These are phyloP conservation scores for Sussaba pulchella DNA, from an alignment of 2,888 invertebrate genomes.

Conservation along the genomic window DNA sequence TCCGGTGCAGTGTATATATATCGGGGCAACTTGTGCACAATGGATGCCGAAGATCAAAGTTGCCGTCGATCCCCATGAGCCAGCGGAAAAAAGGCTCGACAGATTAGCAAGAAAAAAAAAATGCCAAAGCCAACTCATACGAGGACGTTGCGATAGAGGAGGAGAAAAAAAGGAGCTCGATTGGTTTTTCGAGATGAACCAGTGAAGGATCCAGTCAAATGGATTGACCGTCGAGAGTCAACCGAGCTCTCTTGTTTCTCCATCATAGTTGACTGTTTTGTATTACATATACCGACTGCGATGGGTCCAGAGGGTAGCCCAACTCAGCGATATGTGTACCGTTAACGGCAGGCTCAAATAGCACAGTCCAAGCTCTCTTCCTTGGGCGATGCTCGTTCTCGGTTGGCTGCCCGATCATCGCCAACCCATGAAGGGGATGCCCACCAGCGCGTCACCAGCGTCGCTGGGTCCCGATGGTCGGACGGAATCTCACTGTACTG, in stretches of 20 bases:
- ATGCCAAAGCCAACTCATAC: slow-evolving; percentile 5
- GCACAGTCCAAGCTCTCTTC: slow-evolving; percentile 21
- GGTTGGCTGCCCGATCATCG: slow-evolving; percentile 50
- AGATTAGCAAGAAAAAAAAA: slow-evolving; percentile 8
- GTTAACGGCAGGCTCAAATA: slow-evolving; percentile 11
- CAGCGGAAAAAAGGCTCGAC: slow-evolving; percentile 5
- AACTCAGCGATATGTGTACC: background rate
- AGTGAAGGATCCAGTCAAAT: slow-evolving; percentile 45
- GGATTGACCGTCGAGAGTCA: slow-evolving; percentile 44
- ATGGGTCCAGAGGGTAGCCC: background rate
- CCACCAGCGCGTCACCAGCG: slow-evolving; percentile 33
- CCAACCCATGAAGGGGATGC: slow-evolving; percentile 31
- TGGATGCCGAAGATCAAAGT: slow-evolving; percentile 42
- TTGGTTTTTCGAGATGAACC: slow-evolving; percentile 52
- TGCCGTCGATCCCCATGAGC: slow-evolving; percentile 21
- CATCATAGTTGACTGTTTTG: slow-evolving; percentile 20
- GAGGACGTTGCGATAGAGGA: background rate
- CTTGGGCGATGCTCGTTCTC: slow-evolving; percentile 41
- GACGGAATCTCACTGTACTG: slow-evolving; percentile 17
- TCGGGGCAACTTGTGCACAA: background rate
- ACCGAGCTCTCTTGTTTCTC: slow-evolving; percentile 44
- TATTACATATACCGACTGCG: background rate
- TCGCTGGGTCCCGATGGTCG: background rate
- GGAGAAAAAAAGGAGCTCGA: slow-evolving; percentile 20
- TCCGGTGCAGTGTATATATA: background rate